A percentile compares a stretch with the other conserved stretches of the same genome.
phyloP scores from a whole-genome alignment of 2,888 invertebrate genomes.

The Carcina quercana region DNA sequence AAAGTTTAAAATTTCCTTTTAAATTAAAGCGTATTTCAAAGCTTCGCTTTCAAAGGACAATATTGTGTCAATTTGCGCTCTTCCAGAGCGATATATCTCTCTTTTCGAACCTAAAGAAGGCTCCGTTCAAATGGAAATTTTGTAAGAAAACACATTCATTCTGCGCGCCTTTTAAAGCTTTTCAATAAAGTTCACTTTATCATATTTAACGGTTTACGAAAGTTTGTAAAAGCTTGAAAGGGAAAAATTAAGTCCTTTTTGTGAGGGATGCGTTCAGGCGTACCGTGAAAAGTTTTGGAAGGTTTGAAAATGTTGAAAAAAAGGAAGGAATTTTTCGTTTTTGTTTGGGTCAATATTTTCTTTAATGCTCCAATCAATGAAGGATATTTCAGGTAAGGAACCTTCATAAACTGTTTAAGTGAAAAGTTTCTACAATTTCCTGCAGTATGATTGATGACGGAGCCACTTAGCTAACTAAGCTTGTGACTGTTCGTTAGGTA shows the following conservation, averaged over 20 bases:
- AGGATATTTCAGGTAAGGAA: too few species aligned
- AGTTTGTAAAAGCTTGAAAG: slow-evolving; percentile 19
- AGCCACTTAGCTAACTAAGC: too few species aligned
- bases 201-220: slow-evolving; percentile 19
- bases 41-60: slow-evolving; percentile 35
- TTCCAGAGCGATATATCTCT: slow-evolving; percentile 44
- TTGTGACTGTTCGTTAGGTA: too few species aligned
- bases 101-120: slow-evolving; percentile 30
- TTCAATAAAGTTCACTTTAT: slow-evolving; percentile 18
- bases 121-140: slow-evolving; percentile 42
- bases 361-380: not conserved
- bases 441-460: too few species aligned
- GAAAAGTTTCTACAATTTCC: too few species aligned
- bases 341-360: not conserved
- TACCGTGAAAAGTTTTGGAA: slow-evolving; percentile 17
- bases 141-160: slow-evolving; percentile 9
- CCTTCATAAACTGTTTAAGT: too few species aligned
- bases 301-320: not conserved
- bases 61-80: slow-evolving; percentile 49
- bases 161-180: slow-evolving; percentile 20
- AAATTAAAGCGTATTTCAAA: slow-evolving; percentile 24
- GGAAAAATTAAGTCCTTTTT: slow-evolving; percentile 25
- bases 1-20: slow-evolving; percentile 23
- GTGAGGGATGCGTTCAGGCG: slow-evolving; percentile 28
- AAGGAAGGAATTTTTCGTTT: not conserved